These are phyloP conservation scores for Cistogaster globosa DNA, from an alignment of 2,888 invertebrate genomes.

Conservation along the genomic window DNA sequence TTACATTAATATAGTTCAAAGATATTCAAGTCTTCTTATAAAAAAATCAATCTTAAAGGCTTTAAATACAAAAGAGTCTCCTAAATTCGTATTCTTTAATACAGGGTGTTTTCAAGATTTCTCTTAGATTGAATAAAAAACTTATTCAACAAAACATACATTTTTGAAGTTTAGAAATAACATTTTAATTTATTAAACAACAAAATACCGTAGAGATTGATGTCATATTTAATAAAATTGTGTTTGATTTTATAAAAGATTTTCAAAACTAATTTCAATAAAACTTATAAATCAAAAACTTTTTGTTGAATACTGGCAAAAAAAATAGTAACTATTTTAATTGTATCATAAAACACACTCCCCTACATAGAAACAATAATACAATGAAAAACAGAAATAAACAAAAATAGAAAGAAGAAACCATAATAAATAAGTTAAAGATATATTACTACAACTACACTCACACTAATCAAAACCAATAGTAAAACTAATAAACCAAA, in stretches of 20 bases:
- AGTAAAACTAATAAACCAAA: constrained; percentile 62
- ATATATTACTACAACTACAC: constrained; percentile 51
- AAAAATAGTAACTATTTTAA: constrained; percentile 57
- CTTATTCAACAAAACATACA: constrained; percentile 1
- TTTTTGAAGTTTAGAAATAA: constrained; percentile 20
- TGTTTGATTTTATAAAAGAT: too few relatives aligned
- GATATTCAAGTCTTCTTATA: background rate
- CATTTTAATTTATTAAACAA: constrained; percentile 2
- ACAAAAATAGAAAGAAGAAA: background rate
- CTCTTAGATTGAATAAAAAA: background rate
- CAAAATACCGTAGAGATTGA: constrained; percentile 26
- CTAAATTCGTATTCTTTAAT: too few relatives aligned
- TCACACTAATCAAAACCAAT: constrained; percentile 57
- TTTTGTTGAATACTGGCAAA: too few relatives aligned
- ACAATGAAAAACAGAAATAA: constrained; percentile 29
- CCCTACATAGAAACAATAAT: constrained; percentile 63
- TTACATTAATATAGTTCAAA: background rate
- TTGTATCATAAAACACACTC: constrained; percentile 52
- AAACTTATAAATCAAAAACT: too few relatives aligned
- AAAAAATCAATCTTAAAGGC: too few relatives aligned
- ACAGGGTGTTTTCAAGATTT: background rate
- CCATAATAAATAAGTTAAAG: constrained; percentile 40
- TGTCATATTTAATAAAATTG: constrained; percentile 6
- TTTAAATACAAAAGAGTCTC: too few relatives aligned
- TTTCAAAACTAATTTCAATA: too few relatives aligned